Evolutionary conservation across 2,888 invertebrate species (phyloP), one percentile per base, ranked within the genome.

Genomic region (Napeogenes sylphis): DNA sequence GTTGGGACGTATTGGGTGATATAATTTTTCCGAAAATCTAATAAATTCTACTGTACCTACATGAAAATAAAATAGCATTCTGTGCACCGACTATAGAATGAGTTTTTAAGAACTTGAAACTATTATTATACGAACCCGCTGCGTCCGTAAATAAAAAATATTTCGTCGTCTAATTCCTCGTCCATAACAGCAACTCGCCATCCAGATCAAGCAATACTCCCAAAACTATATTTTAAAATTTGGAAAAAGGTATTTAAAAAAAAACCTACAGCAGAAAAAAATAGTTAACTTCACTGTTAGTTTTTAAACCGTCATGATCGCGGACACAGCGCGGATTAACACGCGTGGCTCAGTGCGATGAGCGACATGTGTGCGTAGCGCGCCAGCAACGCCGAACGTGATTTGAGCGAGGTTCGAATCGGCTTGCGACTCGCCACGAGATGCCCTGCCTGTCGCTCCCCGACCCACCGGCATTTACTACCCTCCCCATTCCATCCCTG

Each of bases 151-250:
- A 81, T 78, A 77, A 80, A 81, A 84, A 80, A 84, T 76, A 82
- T 78, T 79, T 85, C 86, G 71, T 87, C 85, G 61, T 80, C 86
- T 84, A 87, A 80, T 79, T 72, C 68, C 65, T 67, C 63, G 63
- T 87, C 87, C 89, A 90, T 89, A 75, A 79, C 81, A 75, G 78
- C 79, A 78, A 80, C 73, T 76, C 73, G 76, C 78, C 80, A 78
- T 80, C 74, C 78, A 79, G 76, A 73, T 74, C 73, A 57, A 42
- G 47, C 33, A 53, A 54, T 38, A 57, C 30, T 21, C 38, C 12
- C 8, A 57, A 46, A 45, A 46, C 5, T 42, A 10, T 10, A 45
- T n/a, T 33, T 8, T 14, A n/a, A 32, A 45, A 32, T 10, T 58
- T 21, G 54, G 55, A 45, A 21, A 47, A 46, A 21, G 21, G 51